phyloP scores from a whole-genome alignment of 2,797 vertebrate genomes.

The Tachyglossus aculeatus region DNA sequence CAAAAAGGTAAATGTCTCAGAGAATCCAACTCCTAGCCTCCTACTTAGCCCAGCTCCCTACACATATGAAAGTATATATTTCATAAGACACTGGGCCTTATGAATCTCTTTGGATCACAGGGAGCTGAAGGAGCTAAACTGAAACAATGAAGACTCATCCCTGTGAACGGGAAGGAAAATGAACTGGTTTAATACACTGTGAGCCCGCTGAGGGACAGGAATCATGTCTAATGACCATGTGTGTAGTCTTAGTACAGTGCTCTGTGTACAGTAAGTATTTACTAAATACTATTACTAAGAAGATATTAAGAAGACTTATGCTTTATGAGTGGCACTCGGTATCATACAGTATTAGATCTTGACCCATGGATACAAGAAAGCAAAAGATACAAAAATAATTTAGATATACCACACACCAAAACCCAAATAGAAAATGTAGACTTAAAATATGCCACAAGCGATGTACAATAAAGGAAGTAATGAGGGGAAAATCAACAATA shows the following conservation, averaged over 20 bases:
- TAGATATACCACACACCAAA: conserved; percentile 22
- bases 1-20: neutral
- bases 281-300: no score
- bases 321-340: conserved; percentile 21
- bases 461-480: conserved; percentile 27
- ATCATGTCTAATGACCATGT: no score
- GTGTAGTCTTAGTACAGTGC: no score
- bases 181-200: conserved; percentile 15
- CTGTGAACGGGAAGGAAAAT: conserved; percentile 10
- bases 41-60: neutral
- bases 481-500: conserved; percentile 4
- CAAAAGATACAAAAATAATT: conserved; percentile 17
- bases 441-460: conserved; percentile 29
- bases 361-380: neutral
- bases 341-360: conserved; percentile 46
- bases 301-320: conserved; percentile 25
- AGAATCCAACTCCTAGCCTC: neutral
- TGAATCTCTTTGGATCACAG: neutral
- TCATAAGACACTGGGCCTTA: neutral
- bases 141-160: conserved; percentile 6
- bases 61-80: neutral
- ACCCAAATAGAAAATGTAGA: conserved; percentile 43
- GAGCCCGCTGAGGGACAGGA: no score
- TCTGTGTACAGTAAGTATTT: no score
- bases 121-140: neutral